Evolutionary conservation across 2,797 vertebrate genomes (phyloP).

Genomic region (Sebastes reedi): DNA sequence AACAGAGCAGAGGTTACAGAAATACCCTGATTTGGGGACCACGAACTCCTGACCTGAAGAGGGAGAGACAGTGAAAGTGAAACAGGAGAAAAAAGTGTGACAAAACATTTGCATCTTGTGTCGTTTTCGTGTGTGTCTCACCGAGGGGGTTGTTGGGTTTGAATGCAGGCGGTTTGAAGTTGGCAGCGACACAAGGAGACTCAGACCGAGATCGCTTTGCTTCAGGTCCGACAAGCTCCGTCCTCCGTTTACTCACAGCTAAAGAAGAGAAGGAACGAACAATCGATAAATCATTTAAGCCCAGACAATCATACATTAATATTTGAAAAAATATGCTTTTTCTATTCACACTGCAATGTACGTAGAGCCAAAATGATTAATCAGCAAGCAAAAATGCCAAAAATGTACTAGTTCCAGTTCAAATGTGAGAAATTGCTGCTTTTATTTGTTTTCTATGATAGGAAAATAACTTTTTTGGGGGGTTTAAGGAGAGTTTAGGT

Average conservation of each 20-base stretch:
- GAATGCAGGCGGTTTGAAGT: slow-evolving; percentile 49
- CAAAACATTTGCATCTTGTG: neutral
- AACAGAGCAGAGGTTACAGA: slow-evolving; percentile 88
- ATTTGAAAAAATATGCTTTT: neutral
- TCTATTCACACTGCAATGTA: neutral
- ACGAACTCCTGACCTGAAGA: slow-evolving; percentile 64
- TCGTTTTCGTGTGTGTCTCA: slow-evolving; percentile 14
- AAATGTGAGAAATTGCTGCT: too few species aligned
- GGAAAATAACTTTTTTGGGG: too few species aligned
- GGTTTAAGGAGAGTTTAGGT: too few species aligned
- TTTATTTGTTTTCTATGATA: too few species aligned
- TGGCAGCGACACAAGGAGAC: slow-evolving; percentile 12
- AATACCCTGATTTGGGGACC: slow-evolving; percentile 53
- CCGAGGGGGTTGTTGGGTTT: slow-evolving; percentile 57
- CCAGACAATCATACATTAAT: neutral
- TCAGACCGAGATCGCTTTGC: slow-evolving; percentile 46
- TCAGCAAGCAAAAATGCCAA: too few species aligned
- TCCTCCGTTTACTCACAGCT: slow-evolving; percentile 41
- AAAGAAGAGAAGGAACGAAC: neutral
- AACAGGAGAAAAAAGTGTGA: neutral
- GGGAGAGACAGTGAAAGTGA: neutral
- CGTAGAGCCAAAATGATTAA: neutral
- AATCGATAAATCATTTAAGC: neutral
- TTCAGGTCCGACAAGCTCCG: neutral
- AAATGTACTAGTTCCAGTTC: too few species aligned